phyloP scores from a whole-genome alignment of 92 coral and sea anemone genomes.

The Ricordea florida region DNA sequence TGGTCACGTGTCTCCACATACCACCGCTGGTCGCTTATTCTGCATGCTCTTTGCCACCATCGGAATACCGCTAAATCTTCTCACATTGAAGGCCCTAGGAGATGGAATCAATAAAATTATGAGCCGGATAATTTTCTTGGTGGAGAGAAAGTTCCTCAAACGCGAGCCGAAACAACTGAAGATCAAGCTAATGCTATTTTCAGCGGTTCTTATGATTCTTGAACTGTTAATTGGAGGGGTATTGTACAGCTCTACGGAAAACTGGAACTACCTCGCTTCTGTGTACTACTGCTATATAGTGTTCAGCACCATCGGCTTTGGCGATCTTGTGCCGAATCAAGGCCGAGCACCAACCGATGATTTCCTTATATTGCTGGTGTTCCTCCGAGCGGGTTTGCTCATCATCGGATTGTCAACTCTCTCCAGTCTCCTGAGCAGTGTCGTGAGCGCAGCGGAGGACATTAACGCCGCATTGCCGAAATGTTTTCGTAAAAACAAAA shows the following conservation, averaged over 20 bases:
- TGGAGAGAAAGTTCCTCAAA: conserved; percentile 16
- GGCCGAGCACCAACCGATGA: conserved; percentile 36
- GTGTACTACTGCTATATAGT: conserved; percentile 44
- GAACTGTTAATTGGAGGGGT: conserved; percentile 26
- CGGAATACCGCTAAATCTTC: conserved; percentile 28
- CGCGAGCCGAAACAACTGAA: conserved; percentile 12
- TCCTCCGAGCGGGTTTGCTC: conserved; percentile 25
- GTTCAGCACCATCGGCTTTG: conserved; percentile 46
- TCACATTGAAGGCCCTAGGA: conserved; percentile 25
- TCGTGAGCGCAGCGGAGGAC: conserved; percentile 11
- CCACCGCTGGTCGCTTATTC: conserved; percentile 29
- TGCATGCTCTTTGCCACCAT: conserved; percentile 19
- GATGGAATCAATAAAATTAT: conserved; percentile 10
- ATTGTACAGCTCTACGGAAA: conserved; percentile 19
- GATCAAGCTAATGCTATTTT: conserved; percentile 13
- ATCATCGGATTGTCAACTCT: conserved; percentile 36
- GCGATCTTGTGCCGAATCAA: conserved; percentile 37
- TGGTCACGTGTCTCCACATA: conserved; percentile 29
- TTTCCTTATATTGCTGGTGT: neutral
- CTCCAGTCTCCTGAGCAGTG: conserved; percentile 25
- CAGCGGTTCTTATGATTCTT: conserved; percentile 3
- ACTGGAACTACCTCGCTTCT: conserved; percentile 28
- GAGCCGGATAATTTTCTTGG: neutral
- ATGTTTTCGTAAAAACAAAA: neutral
- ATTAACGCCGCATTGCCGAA: conserved; percentile 13